Conservation (phyloP, 2,888 invertebrate species). For the Eristalinus aeneus region DNA sequence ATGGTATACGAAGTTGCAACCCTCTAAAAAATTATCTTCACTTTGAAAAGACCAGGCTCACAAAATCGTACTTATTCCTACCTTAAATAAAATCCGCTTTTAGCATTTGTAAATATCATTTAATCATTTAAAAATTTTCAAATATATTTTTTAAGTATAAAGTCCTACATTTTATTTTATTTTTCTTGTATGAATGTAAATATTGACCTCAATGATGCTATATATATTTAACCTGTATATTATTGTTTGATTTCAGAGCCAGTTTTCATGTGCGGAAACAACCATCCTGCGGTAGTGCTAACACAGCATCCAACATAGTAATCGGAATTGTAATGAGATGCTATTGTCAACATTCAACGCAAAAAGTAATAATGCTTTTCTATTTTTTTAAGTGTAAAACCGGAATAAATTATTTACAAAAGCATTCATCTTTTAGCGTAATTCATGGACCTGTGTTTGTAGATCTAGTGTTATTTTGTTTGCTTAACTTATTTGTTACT, state of each 20-base stretch:
- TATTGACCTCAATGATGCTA: background rate
- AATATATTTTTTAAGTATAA: background rate
- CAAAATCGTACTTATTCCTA: no score
- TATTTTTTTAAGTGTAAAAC: conserved; percentile 11
- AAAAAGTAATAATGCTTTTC: conserved; percentile 31
- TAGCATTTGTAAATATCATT: background rate
- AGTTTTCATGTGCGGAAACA: conserved; percentile 80
- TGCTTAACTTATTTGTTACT: background rate
- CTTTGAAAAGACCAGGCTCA: no score
- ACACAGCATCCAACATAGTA: conserved; percentile 15
- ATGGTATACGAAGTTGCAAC: no score
- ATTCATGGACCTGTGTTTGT: background rate
- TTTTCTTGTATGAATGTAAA: background rate
- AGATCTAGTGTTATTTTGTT: background rate
- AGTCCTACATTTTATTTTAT: background rate
- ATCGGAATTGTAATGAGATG: conserved; percentile 26
- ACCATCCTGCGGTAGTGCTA: conserved; percentile 79
- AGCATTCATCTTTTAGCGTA: conserved; percentile 11
- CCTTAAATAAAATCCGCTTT: background rate
- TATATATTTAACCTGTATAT: background rate
- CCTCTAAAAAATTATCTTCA: no score
- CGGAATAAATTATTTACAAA: background rate
- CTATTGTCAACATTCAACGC: conserved; percentile 51
- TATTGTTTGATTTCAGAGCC: conserved; percentile 74
- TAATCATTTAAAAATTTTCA: background rate